Base-by-base conservation (phyloP, 1,140 invertebrate species). In the Drosophila bifasciata region DNA sequence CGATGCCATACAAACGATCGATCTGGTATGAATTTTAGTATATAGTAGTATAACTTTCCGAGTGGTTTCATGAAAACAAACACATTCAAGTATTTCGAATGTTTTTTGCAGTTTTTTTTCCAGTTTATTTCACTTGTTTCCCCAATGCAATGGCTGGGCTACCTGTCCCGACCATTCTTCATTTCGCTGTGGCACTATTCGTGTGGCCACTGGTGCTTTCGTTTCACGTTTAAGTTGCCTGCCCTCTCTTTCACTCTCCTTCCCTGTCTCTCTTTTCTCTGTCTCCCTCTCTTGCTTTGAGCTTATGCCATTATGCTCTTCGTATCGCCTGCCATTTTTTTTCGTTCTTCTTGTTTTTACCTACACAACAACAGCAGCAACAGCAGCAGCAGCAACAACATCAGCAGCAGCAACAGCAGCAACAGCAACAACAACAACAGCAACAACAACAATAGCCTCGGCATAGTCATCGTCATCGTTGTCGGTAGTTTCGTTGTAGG, bases 401-500 rank as follows among this genome's bases (percentile, higher is more conserved):
- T 0, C 36, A 63, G 32, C 61, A 72, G 44, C 36, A 75, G 13
- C 53, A 64, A 40, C 39, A 62, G 9, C 68, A 55, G n/a, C n/a
- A n/a, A n/a, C 36, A 64, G 43, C 51, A 72, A 36, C 51, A 62
- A 8, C 19, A 46, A 0, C 36, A 63, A 39, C 61, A 72, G 44
- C 36, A 75, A 13, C 53, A 64, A 40, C 39, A 62, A 13, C 68
- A 55, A 36, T 49, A 60, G 16, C 39, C 53, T 50, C 28, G 46
- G 23, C 43, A 60, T 58, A 60, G 62, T 59, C 62, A 32, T 48
- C 52, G 73, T 49, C 49, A 48, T 79, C 58, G 71, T 79, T 68
- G 81, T 86, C 70, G 81, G 81, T 86, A 83, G 83, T 88, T 88
- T 83, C 74, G 66, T 79, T 78, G 83, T 88, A 89, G 88, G 88